Conservation (phyloP, 2,113 vertebrate genomes). For the Archilochus colubris region DNA sequence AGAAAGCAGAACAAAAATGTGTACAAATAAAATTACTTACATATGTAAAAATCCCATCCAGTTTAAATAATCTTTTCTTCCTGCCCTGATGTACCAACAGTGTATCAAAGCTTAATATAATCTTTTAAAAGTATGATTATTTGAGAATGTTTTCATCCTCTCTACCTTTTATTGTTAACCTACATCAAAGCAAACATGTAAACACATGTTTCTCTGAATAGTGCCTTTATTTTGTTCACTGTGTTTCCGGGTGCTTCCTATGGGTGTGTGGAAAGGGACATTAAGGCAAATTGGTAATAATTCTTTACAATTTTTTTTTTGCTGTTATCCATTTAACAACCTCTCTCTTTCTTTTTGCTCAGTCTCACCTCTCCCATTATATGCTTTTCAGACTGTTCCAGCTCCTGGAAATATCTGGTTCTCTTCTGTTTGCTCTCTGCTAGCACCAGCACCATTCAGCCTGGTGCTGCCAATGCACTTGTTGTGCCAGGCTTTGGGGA, state of each 20-base stretch:
- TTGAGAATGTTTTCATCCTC: constrained; percentile 34
- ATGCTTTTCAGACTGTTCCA: not conserved
- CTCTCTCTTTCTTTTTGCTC: not conserved
- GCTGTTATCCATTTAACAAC: not conserved
- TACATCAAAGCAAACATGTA: constrained; percentile 7
- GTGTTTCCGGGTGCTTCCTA: not conserved
- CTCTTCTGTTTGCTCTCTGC: not conserved
- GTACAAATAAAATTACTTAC: constrained; percentile 62
- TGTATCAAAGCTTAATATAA: constrained; percentile 35
- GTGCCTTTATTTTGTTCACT: constrained; percentile 9
- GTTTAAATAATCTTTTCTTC: constrained; percentile 60
- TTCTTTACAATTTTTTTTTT: not conserved
- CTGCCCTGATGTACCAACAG: constrained; percentile 14
- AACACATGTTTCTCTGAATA: not conserved
- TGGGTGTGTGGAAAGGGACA: not conserved
- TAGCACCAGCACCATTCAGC: not conserved
- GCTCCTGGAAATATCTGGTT: not conserved
- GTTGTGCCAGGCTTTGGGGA: not conserved
- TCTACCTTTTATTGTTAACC: not conserved
- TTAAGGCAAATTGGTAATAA: not conserved
- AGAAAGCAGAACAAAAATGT: constrained; percentile 37
- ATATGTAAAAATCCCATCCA: constrained; percentile 37
- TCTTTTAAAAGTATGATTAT: constrained; percentile 42
- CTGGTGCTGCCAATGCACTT: not conserved
- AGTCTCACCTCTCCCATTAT: not conserved